Percentiles rank a stretch among this genome's conserved stretches.
phyloP scores from a whole-genome alignment of 2,113 vertebrate genomes.

The Euleptes europaea region DNA sequence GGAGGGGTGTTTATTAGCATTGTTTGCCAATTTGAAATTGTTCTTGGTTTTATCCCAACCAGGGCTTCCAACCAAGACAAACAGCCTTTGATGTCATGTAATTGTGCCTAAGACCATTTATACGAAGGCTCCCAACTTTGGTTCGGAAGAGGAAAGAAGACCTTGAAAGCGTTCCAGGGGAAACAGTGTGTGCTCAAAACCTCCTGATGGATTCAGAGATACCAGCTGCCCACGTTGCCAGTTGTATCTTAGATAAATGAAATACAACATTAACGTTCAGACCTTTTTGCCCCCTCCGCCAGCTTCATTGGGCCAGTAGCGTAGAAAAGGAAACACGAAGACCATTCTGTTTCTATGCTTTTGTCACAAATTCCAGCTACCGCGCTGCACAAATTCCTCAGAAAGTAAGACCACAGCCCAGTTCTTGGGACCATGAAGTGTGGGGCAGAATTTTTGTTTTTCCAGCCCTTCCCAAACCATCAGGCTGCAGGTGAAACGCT shows the following conservation, averaged over 20 bases:
- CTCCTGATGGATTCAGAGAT: conserved; percentile 33
- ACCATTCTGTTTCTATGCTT: conserved; percentile 32
- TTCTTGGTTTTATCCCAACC: conserved; percentile 76
- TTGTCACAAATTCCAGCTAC: conserved; percentile 46
- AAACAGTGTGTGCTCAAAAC: conserved; percentile 53
- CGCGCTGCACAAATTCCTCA: not conserved
- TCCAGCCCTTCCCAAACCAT: not conserved
- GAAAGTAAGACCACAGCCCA: not conserved
- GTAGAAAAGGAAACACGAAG: conserved; percentile 44
- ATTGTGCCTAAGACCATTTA: conserved; percentile 66
- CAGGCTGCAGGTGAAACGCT: not conserved
- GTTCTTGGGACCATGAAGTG: not conserved
- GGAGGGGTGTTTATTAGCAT: conserved; percentile 52
- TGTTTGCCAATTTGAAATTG: conserved; percentile 65
- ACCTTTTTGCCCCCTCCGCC: conserved; percentile 17
- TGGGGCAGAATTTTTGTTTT: not conserved
- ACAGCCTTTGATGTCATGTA: conserved; percentile 73
- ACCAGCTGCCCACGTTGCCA: conserved; percentile 51
- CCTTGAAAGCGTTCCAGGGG: conserved; percentile 67
- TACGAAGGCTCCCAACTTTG: conserved; percentile 56
- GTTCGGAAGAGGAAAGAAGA: conserved; percentile 59
- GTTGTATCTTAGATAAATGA: conserved; percentile 43
- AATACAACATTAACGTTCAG: conserved; percentile 43
- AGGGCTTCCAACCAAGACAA: conserved; percentile 77
- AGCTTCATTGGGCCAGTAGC: conserved; percentile 31